Conservation (phyloP, 2,888 invertebrate genomes). For the Andrena haemorrhoa region DNA sequence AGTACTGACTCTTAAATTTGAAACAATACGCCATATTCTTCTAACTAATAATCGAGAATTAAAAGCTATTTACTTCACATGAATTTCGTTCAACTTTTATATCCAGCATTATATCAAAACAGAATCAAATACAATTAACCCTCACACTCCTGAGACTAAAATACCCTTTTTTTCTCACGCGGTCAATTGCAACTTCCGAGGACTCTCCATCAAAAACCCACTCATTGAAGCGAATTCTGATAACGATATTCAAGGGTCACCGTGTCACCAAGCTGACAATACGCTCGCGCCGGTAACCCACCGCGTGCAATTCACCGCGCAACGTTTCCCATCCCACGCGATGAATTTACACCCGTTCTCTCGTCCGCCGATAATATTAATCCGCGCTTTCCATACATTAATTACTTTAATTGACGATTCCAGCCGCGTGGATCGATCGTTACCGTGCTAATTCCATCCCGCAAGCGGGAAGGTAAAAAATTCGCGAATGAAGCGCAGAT, state of each 20-base stretch:
- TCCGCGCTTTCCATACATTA: conserved; percentile 52
- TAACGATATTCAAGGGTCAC: conserved; percentile 11
- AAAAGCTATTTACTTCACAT: no score
- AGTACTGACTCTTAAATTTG: no score
- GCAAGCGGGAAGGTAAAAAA: no score
- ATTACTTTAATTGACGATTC: conserved; percentile 29
- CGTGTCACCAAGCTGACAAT: conserved; percentile 14
- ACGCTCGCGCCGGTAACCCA: neutral
- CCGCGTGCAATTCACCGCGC: neutral
- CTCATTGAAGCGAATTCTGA: conserved; percentile 4
- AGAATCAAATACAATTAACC: no score
- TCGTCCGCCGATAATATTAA: conserved; percentile 27
- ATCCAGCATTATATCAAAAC: no score
- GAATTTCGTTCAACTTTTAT: no score
- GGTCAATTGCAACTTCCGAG: neutral
- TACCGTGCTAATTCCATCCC: neutral
- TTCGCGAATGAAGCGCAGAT: no score
- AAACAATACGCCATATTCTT: no score
- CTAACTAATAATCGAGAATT: no score
- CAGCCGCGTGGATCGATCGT: conserved; percentile 8
- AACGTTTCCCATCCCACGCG: conserved; percentile 35
- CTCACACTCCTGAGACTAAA: no score
- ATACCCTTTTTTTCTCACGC: no score
- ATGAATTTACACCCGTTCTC: conserved; percentile 19
- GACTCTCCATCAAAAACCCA: neutral